Conservation (phyloP, 2,888 invertebrate species). For the Ferrisia virgata region DNA sequence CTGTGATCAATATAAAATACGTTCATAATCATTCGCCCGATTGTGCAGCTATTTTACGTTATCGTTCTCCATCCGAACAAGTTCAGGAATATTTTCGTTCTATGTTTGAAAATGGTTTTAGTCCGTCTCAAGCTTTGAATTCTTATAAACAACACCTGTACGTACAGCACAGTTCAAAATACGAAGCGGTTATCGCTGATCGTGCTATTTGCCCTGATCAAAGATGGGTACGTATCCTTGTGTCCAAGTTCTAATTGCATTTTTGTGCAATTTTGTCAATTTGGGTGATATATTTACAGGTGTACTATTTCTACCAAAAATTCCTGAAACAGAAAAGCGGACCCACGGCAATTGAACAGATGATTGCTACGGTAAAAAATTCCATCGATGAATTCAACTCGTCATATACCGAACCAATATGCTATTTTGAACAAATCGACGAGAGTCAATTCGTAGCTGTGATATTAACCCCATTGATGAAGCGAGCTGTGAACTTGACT, state of each 20-base stretch:
- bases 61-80: conserved; percentile 38
- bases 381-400: conserved; percentile 33
- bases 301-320: conserved; percentile 41
- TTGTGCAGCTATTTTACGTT: conserved; percentile 39
- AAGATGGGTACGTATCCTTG: conserved; percentile 25
- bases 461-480: conserved; percentile 33
- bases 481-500: not conserved
- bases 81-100: conserved; percentile 40
- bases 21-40: conserved; percentile 41
- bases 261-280: not conserved
- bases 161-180: conserved; percentile 28
- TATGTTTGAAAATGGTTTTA: conserved; percentile 41
- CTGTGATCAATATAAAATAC: conserved; percentile 33
- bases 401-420: not conserved
- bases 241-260: not conserved
- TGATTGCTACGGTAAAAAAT: conserved; percentile 30
- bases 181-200: conserved; percentile 4
- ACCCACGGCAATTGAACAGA: conserved; percentile 4
- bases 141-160: conserved; percentile 38
- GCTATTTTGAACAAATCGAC: conserved; percentile 12
- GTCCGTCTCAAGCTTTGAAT: conserved; percentile 33
- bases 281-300: not conserved
- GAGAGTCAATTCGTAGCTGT: conserved; percentile 34
- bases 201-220: conserved; percentile 13
- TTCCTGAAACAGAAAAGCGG: conserved; percentile 19